Evolutionary conservation across 2,888 invertebrate genomes (phyloP), one percentile per base, ranked within the genome.

Genomic region (Apodemia duryi): DNA sequence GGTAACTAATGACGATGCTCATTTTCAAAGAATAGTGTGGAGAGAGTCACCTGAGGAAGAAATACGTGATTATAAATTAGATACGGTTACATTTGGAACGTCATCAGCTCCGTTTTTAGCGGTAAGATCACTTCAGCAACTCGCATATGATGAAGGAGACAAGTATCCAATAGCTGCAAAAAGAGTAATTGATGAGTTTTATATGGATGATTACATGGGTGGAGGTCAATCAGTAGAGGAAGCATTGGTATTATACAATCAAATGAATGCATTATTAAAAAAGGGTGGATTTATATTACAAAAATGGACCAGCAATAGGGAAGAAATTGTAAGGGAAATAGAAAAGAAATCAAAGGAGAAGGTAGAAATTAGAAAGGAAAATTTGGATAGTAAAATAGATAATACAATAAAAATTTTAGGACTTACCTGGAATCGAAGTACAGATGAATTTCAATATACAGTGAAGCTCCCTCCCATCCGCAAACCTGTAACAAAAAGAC

Each of bases 241-340:
- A 64, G 67, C 51, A 1, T 6, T 46, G 46, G 13, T 5, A 13
- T 46, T 46, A 46, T 46, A 46, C 5, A 13, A 46, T 46, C 13
- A 46, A 46, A 46, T 46, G 46, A 73, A 69, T 13, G 57, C 52
- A 28, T 61, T 79, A 11, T 62, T 78, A 41, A 69, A 54, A 21
- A 65, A 65, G 35, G 76, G 74, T 10, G 76, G 77, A 13, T 77
- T 78, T 63, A 62, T 68, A 10, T 63, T 78, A 7, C 46, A 46
- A 46, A 46, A 46, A 6, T 46, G 46, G 46, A 46, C 11, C 46
- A 46, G 46, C 46, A 46, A 52, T 71, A 77, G 29, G 73, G 77
- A 64, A 74, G 73, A 71, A 70, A 71, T 63, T 65, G 61, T 51
- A 63, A 68, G 2, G 64, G 60, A 65, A 66, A 61, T 67, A 62